phyloP scores from a whole-genome alignment of 2,888 invertebrate genomes.

The Chelonus formosanus region DNA sequence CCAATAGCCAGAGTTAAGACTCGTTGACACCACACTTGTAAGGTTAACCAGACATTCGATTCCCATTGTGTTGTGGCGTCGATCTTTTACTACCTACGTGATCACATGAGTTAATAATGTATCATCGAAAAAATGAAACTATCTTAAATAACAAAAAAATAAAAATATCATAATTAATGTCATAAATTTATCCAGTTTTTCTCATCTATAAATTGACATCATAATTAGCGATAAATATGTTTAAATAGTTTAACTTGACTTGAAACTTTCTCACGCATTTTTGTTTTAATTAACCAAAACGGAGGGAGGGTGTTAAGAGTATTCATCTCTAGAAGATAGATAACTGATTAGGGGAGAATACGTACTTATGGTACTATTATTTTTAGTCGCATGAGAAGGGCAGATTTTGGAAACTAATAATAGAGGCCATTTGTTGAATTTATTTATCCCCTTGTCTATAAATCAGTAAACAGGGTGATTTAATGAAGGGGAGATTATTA shows the following conservation, averaged over 20 bases:
- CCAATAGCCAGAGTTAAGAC: slow-evolving; percentile 54
- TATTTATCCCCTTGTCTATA: too few relatives aligned
- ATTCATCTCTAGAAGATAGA: too few relatives aligned
- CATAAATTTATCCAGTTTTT: slow-evolving; percentile 2
- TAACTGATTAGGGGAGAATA: too few relatives aligned
- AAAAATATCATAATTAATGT: slow-evolving; percentile 4
- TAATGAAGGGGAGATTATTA: not conserved
- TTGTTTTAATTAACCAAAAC: too few relatives aligned
- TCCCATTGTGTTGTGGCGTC: slow-evolving; percentile 47
- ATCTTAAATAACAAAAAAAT: slow-evolving; percentile 1
- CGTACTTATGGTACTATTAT: too few relatives aligned
- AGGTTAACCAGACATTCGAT: slow-evolving; percentile 60
- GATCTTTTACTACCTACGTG: slow-evolving; percentile 29
- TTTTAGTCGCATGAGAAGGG: too few relatives aligned
- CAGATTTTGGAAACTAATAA: too few relatives aligned
- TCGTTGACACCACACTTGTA: slow-evolving; percentile 60
- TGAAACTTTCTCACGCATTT: too few relatives aligned
- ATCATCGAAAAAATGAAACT: slow-evolving; percentile 33
- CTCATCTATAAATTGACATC: not conserved
- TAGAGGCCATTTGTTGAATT: too few relatives aligned
- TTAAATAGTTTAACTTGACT: too few relatives aligned
- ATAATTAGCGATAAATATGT: too few relatives aligned
- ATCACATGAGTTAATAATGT: slow-evolving; percentile 29
- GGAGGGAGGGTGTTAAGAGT: too few relatives aligned
- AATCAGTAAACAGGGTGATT: not conserved